A percentile compares a stretch with the other conserved stretches of the same genome.
Conservation (phyloP, 2,888 invertebrate genomes). For the Pollenia amentaria region DNA sequence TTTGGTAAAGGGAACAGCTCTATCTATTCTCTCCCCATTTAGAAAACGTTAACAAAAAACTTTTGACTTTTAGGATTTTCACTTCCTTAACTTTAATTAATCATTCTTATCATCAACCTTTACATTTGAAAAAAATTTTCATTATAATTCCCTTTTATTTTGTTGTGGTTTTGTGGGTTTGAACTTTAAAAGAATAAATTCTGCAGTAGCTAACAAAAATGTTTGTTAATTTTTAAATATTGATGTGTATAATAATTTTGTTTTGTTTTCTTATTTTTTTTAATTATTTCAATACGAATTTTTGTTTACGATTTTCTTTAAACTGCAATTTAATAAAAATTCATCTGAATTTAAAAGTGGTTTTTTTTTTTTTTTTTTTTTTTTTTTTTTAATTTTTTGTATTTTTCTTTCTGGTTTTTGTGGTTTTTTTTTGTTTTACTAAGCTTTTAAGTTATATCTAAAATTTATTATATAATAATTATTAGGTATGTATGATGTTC, state of each 20-base stretch:
- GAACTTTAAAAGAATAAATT: neutral
- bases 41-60: too few species aligned
- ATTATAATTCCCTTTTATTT: neutral
- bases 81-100: too few species aligned
- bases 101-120: too few species aligned
- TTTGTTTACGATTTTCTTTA: constrained; percentile 46
- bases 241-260: constrained; percentile 46
- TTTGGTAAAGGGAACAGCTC: too few species aligned
- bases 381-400: constrained; percentile 66
- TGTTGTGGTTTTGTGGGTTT: neutral
- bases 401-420: constrained; percentile 61
- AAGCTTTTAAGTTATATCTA: constrained; percentile 73
- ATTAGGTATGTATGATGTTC: constrained; percentile 54
- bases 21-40: too few species aligned
- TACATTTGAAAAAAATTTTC: neutral
- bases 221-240: neutral
- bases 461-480: constrained; percentile 71
- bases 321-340: constrained; percentile 57
- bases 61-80: too few species aligned
- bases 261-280: constrained; percentile 29
- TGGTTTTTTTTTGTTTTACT: constrained; percentile 48
- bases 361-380: constrained; percentile 65
- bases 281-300: constrained; percentile 50
- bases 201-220: constrained; percentile 1
- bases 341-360: constrained; percentile 52